Conservation (phyloP, 2,888 invertebrate genomes). For the Cryptocephalus moraei region DNA sequence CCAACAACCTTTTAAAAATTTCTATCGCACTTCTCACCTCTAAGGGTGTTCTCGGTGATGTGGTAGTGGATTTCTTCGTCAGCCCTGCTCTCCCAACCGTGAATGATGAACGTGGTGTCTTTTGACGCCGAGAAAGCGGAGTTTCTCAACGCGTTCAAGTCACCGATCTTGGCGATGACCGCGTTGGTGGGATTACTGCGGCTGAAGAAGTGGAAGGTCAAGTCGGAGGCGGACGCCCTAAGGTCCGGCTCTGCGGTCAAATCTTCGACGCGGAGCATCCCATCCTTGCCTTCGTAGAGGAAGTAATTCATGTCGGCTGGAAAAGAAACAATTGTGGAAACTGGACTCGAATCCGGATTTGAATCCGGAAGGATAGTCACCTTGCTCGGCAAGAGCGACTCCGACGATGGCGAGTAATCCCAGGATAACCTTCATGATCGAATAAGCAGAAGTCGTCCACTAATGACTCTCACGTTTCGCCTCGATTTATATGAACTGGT, state of each 20-base stretch:
- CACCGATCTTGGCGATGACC: constrained; percentile 8
- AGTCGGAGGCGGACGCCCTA: constrained; percentile 11
- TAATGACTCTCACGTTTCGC: too few species aligned
- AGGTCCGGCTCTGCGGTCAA: background rate
- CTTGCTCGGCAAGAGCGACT: background rate
- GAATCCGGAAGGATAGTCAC: background rate
- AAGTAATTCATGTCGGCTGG: background rate
- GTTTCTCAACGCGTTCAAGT: constrained; percentile 1
- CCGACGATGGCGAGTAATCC: too few species aligned
- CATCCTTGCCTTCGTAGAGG: background rate
- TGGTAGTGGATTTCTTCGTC: constrained; percentile 19
- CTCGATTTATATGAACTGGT: too few species aligned
- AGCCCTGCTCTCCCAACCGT: constrained; percentile 27
- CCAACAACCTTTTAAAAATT: too few species aligned
- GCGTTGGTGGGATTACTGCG: constrained; percentile 11
- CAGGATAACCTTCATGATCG: too few species aligned
- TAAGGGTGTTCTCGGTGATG: constrained; percentile 20
- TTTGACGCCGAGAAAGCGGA: constrained; percentile 17
- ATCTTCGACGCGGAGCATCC: background rate
- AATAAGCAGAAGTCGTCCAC: too few species aligned
- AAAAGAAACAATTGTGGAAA: background rate
- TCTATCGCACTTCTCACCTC: constrained; percentile 14
- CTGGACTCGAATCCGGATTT: background rate
- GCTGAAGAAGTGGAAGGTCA: constrained; percentile 22
- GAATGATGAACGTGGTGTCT: constrained; percentile 24